phyloP scores from a whole-genome alignment of 2,797 vertebrate species.

The Botia almorhae region DNA sequence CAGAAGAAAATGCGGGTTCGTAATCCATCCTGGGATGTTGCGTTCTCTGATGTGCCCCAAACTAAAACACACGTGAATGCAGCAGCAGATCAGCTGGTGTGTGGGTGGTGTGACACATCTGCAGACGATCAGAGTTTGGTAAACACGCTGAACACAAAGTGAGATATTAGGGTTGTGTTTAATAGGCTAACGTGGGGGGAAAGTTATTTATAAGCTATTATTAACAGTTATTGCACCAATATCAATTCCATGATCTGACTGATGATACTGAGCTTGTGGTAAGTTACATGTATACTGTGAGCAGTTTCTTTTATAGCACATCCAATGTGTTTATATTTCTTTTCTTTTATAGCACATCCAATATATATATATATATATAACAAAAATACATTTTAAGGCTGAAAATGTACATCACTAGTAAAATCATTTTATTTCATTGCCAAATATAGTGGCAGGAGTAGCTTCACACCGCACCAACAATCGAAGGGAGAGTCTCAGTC shows the following conservation, averaged over 20 bases:
- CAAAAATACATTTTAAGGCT: too few species aligned
- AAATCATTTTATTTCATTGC: too few species aligned
- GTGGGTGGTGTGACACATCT: slow-evolving; percentile 14
- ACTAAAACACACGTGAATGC: slow-evolving; percentile 2
- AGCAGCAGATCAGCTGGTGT: slow-evolving; percentile 2
- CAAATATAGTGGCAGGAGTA: too few species aligned
- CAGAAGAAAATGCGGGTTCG: slow-evolving; percentile 30
- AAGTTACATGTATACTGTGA: not conserved
- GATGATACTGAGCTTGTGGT: not conserved
- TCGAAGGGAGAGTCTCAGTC: too few species aligned
- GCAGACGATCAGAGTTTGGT: slow-evolving; percentile 19
- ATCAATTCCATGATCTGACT: not conserved
- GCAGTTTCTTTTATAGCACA: not conserved
- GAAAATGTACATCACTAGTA: too few species aligned
- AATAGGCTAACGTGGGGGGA: slow-evolving; percentile 27
- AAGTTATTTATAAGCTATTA: slow-evolving; percentile 10
- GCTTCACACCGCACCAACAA: too few species aligned
- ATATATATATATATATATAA: too few species aligned
- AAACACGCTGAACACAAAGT: slow-evolving; percentile 34
- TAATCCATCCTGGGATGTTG: slow-evolving; percentile 24
- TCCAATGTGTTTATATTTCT: not conserved
- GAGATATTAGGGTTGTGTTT: slow-evolving; percentile 36
- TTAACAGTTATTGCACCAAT: slow-evolving; percentile 2
- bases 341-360: not conserved
- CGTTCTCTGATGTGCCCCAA: slow-evolving; percentile 26